Evolutionary conservation across 1,140 invertebrate species (phyloP).

Genomic region (Drosophila yakuba): DNA sequence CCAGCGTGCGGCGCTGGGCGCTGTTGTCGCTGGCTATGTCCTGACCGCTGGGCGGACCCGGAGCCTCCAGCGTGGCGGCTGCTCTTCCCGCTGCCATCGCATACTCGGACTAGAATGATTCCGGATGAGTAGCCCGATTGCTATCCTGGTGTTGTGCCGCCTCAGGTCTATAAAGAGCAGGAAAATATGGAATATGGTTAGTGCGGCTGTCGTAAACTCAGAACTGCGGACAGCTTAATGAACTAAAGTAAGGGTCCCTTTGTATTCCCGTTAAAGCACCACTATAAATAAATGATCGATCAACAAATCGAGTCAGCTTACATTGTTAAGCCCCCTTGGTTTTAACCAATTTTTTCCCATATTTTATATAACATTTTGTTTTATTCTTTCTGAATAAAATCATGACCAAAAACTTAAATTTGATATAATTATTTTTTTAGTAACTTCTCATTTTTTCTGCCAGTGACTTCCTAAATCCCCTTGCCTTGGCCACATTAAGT

Average conservation of each 20-base stretch:
- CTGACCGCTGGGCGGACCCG: constrained; percentile 34
- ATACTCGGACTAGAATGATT: constrained; percentile 59
- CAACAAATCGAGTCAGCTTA: no score
- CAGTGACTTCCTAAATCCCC: constrained; percentile 64
- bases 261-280: constrained; percentile 2
- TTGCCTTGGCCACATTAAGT: constrained; percentile 71
- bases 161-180: constrained; percentile 14
- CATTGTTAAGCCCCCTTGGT: no score
- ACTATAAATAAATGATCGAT: no score
- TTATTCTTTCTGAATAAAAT: no score
- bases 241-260: constrained; percentile 25
- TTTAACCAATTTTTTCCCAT: no score
- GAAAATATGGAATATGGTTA: constrained; percentile 6
- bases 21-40: constrained; percentile 74
- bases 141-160: constrained; percentile 13
- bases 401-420: no score
- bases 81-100: constrained; percentile 64
- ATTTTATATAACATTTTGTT: no score
- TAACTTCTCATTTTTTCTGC: constrained; percentile 1
- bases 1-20: constrained; percentile 62
- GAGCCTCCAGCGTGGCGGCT: constrained; percentile 43
- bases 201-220: constrained; percentile 77
- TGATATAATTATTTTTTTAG: no score
- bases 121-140: constrained; percentile 7
- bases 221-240: constrained; percentile 76